phyloP scores from a whole-genome alignment of 92 coral and sea anemone genomes.

The Virgularia gustaviana region DNA sequence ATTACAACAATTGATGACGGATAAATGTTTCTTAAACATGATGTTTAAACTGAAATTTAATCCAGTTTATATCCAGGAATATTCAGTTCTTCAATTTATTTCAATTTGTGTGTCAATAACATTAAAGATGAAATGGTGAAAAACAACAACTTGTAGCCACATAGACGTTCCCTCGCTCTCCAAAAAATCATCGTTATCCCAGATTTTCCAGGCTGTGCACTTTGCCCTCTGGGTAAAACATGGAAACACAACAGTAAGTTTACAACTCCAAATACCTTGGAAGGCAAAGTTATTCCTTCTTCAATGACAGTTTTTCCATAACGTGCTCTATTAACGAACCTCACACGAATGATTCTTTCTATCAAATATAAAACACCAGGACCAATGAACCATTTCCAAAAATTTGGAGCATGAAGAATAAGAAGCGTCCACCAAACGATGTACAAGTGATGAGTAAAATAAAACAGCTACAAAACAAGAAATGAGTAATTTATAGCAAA shows the following conservation, averaged over 20 bases:
- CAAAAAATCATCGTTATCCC: too few relatives aligned
- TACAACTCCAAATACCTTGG: conserved; percentile 31
- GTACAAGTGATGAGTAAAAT: conserved; percentile 27
- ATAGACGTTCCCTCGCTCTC: too few relatives aligned
- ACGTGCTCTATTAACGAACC: conserved; percentile 28
- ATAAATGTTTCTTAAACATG: neutral
- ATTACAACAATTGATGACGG: neutral
- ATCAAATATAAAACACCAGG: conserved; percentile 14
- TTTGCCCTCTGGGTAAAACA: too few relatives aligned
- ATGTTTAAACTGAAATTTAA: too few relatives aligned
- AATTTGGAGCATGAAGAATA: conserved; percentile 28
- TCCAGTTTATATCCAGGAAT: too few relatives aligned
- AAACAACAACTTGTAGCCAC: too few relatives aligned
- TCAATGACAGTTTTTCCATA: conserved; percentile 19
- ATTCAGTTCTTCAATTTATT: too few relatives aligned
- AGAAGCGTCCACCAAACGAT: conserved; percentile 27
- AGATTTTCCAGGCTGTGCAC: too few relatives aligned
- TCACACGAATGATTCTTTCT: conserved; percentile 25
- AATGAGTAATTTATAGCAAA: too few relatives aligned
- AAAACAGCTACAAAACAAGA: conserved; percentile 10
- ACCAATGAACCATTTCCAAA: conserved; percentile 37
- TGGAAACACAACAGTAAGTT: too few relatives aligned
- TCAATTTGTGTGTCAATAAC: too few relatives aligned
- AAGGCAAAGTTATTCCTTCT: conserved; percentile 25
- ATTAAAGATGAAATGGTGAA: too few relatives aligned